phyloP scores from a whole-genome alignment of 2,113 vertebrate genomes.

The Hyperopisus bebe region DNA sequence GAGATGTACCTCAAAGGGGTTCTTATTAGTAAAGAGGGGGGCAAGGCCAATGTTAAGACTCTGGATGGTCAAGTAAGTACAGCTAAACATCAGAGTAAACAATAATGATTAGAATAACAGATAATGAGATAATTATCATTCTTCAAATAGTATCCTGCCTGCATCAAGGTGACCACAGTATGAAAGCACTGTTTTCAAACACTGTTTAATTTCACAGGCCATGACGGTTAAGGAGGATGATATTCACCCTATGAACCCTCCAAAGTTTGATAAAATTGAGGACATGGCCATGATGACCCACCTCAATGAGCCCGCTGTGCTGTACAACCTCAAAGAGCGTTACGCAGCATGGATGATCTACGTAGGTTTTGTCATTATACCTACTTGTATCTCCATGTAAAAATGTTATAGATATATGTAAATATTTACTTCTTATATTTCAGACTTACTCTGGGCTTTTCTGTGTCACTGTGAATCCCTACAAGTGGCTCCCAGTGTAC shows the following conservation, averaged over 20 bases:
- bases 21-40: constrained; percentile 64
- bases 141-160: neutral
- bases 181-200: neutral
- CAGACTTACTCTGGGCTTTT: neutral
- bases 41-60: constrained; percentile 71
- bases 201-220: neutral
- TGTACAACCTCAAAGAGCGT: constrained; percentile 82
- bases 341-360: constrained; percentile 91
- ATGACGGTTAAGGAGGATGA: neutral
- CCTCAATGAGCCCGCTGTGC: constrained; percentile 61
- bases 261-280: constrained; percentile 68
- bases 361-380: constrained; percentile 42
- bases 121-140: neutral
- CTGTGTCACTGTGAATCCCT: constrained; percentile 46
- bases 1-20: constrained; percentile 72
- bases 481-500: constrained; percentile 68
- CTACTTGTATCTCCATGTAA: neutral
- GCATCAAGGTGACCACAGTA: neutral
- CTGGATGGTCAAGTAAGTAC: constrained; percentile 59
- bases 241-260: constrained; percentile 60
- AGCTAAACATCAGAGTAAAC: constrained; percentile 19
- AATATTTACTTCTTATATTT: neutral
- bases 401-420: neutral
- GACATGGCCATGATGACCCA: constrained; percentile 73
- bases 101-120: neutral